These are phyloP conservation scores for Epicampocera succincta DNA, from an alignment of 2,888 invertebrate genomes.

Conservation along the genomic window DNA sequence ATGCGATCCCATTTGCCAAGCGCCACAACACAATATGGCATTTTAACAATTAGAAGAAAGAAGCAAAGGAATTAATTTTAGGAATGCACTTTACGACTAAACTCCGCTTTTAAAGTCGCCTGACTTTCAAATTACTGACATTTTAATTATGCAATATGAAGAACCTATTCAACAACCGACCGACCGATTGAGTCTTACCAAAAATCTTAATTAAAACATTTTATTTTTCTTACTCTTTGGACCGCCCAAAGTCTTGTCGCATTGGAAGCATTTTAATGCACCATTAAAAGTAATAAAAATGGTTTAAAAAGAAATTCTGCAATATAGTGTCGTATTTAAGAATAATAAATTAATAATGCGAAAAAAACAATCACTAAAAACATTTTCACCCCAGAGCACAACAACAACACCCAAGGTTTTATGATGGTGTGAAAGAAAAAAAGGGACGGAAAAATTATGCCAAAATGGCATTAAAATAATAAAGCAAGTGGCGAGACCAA, in stretches of 20 bases:
- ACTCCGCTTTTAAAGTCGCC: neutral
- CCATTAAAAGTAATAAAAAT: neutral
- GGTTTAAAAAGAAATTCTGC: slow-evolving; percentile 37
- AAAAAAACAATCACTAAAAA: neutral
- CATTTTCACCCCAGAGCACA: neutral
- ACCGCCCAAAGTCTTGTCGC: neutral
- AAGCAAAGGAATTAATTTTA: neutral
- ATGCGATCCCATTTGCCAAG: slow-evolving; percentile 13
- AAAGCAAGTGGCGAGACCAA: slow-evolving; percentile 8
- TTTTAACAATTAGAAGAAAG: slow-evolving; percentile 22
- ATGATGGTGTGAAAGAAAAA: neutral
- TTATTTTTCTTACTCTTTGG: slow-evolving; percentile 2
- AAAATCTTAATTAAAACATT: slow-evolving; percentile 35
- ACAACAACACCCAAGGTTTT: neutral
- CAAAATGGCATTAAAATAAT: slow-evolving; percentile 7
- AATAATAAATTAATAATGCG: slow-evolving; percentile 56
- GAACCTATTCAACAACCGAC: no score
- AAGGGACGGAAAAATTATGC: no score
- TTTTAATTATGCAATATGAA: neutral
- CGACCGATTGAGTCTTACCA: slow-evolving; percentile 3
- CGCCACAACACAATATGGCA: slow-evolving; percentile 21
- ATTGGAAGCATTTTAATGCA: slow-evolving; percentile 8
- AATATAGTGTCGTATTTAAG: slow-evolving; percentile 49
- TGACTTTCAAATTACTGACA: neutral
- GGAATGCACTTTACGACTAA: neutral